Evolutionary conservation across 2,797 vertebrate species (phyloP).

Genomic region (Liparis tanakae): DNA sequence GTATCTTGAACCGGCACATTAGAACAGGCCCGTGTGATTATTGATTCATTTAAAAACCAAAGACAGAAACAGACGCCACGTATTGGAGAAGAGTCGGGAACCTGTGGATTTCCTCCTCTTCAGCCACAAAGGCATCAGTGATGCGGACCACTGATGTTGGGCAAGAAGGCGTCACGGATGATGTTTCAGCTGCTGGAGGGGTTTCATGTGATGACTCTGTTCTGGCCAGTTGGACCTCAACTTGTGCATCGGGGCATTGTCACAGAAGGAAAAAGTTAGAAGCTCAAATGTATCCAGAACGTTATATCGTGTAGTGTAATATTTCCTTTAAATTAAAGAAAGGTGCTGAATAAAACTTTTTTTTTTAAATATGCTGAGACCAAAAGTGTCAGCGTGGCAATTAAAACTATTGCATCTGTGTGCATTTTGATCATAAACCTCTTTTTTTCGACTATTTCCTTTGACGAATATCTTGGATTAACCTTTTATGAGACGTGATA

Average conservation of each 20-base stretch:
- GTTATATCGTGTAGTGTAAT: neutral
- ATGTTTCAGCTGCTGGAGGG: neutral
- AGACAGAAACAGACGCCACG: neutral
- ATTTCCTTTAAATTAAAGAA: neutral
- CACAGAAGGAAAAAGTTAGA: neutral
- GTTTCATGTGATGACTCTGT: neutral
- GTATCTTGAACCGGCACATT: neutral
- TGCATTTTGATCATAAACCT: slow-evolving; percentile 19
- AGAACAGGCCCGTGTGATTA: neutral
- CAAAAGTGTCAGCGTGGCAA: neutral
- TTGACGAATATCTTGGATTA: neutral
- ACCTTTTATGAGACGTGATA: slow-evolving; percentile 1
- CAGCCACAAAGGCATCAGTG: neutral
- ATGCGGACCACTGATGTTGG: neutral
- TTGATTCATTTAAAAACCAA: neutral
- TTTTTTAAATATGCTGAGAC: neutral
- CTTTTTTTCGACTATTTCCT: neutral
- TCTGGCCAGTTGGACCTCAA: neutral
- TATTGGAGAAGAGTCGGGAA: neutral
- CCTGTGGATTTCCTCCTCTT: slow-evolving; percentile 7
- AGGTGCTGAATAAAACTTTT: neutral
- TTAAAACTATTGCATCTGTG: slow-evolving; percentile 6
- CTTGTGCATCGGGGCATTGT: neutral
- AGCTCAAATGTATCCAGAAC: neutral
- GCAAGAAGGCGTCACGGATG: neutral